Evolutionary conservation across 2,113 vertebrate genomes (phyloP).

Genomic region (Heterotis niloticus): DNA sequence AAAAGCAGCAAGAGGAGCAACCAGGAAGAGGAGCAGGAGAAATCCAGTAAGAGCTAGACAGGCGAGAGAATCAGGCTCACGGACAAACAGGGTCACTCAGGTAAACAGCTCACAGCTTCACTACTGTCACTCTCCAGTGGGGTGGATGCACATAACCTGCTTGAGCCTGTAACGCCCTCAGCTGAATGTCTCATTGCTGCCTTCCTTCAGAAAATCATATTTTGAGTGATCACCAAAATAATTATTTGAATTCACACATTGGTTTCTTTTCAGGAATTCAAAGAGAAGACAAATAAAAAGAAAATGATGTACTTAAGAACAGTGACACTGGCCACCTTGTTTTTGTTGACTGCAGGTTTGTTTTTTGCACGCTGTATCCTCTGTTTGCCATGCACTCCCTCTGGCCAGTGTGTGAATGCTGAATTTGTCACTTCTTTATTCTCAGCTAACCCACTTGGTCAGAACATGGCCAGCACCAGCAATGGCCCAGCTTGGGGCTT

Average conservation of each 20-base stretch:
- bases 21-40: neutral
- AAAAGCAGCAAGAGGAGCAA: slow-evolving; percentile 47
- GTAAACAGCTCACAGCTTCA: slow-evolving; percentile 31
- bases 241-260: slow-evolving; percentile 19
- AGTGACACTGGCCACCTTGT: slow-evolving; percentile 44
- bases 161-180: too few species aligned
- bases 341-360: slow-evolving; percentile 56
- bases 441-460: slow-evolving; percentile 55
- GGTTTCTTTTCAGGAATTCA: slow-evolving; percentile 36
- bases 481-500: slow-evolving; percentile 58
- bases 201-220: too few species aligned
- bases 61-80: neutral
- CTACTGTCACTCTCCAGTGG: neutral
- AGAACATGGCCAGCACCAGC: slow-evolving; percentile 20
- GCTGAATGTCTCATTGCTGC: too few species aligned
- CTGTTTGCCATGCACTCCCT: neutral
- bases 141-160: neutral
- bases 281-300: slow-evolving; percentile 26
- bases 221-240: neutral
- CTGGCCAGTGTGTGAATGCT: neutral
- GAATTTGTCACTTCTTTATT: neutral
- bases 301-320: slow-evolving; percentile 49
- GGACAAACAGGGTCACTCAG: slow-evolving; percentile 38
- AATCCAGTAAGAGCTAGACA: too few species aligned
- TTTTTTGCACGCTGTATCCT: neutral